Evolutionary conservation across 1,140 invertebrate genomes (phyloP), one percentile per base, ranked within the genome.

Genomic region (Drosophila ananassae): DNA sequence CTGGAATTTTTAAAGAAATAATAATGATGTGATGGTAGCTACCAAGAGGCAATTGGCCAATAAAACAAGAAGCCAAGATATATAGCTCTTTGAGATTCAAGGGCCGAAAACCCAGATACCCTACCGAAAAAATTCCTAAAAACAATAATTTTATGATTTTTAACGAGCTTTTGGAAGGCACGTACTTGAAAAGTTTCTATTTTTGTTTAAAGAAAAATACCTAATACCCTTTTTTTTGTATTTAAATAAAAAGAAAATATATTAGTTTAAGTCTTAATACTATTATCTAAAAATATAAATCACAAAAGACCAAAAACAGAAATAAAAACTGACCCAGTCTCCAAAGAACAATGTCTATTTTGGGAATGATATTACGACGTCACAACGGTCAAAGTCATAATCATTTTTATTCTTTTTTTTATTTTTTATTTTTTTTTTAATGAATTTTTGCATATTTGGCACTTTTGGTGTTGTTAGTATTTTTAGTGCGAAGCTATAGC

Each of bases 321-420:
- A 68, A 68, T 69, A 50, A 28, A 47, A 47, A 68, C 54, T 69
- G 63, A 69, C 66, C 66, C 66, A 69, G 59, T 52, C 34, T 54
- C 9, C 21, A 13, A 28, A 64, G 48, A 47, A 67, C 64, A 39
- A 68, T 46, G 22, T 68, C 25, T 67, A 30, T 63, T 50, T 62
- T 59, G 32, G 24, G 62, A 32, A 48, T 68, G 62, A 63, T 41
- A 48, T 52, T 54, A 66, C 37, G 51, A 68, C 48, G 64, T 67
- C 63, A 66, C 48, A 66, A 41, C 25, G 28, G 12, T 9, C 61
- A 5, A 17, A 39, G 53, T 34, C 57, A 78, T 72, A 64, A 58
- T 63, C 25, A 21, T 28, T 50, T 62, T 55, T 1, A 51, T 28
- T 46, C 32, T 12, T 32, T 54, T 62, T 24, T 37, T 12, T 51